Evolutionary conservation across 1,140 invertebrate genomes (phyloP).

Genomic region (Polyergus mexicanus): DNA sequence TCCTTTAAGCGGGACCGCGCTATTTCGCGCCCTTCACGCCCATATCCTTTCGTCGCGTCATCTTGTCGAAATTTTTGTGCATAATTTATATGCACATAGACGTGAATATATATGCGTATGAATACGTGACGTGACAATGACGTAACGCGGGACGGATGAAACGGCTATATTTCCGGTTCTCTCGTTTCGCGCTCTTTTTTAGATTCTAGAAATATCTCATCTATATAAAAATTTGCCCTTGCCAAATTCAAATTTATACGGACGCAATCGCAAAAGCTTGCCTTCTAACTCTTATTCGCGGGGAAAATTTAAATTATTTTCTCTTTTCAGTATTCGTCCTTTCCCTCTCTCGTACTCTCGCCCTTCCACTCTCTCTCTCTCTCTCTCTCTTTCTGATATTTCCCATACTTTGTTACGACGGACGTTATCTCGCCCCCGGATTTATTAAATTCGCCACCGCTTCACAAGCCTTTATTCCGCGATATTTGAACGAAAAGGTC

Average conservation of each 20-base stretch:
- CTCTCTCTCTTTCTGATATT: not conserved
- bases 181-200: not conserved
- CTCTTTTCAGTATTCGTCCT: not conserved
- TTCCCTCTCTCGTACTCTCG: not conserved
- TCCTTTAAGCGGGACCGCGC: constrained; percentile 19
- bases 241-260: not conserved
- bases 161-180: not conserved
- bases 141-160: not conserved
- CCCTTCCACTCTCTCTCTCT: not conserved
- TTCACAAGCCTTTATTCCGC: not conserved
- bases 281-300: not conserved
- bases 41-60: not conserved
- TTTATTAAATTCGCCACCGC: not conserved
- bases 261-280: not conserved
- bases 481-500: not conserved
- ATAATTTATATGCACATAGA: not conserved
- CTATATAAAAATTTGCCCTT: not conserved
- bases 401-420: not conserved
- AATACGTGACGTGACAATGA: no score
- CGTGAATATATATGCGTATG: no score
- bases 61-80: no score
- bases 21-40: not conserved
- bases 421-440: not conserved
- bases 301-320: not conserved
- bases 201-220: not conserved